phyloP scores from a whole-genome alignment of 2,113 vertebrate species.

The Chlorodrepanis virens region DNA sequence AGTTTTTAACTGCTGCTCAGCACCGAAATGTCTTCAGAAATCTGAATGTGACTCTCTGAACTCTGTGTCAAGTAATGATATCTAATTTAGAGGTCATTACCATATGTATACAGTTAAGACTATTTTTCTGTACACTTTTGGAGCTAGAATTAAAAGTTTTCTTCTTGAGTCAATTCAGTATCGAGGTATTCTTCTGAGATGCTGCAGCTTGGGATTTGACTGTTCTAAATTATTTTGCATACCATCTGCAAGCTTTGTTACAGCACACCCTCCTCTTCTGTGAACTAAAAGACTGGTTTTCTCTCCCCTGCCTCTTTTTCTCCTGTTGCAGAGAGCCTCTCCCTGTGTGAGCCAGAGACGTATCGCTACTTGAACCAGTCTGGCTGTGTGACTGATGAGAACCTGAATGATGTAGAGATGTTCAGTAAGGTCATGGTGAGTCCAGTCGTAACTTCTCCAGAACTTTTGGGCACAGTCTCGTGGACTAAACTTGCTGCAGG shows the following conservation, averaged over 20 bases:
- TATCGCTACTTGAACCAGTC: conserved; percentile 88
- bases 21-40: not conserved
- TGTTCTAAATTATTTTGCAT: not conserved
- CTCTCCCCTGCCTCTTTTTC: not conserved
- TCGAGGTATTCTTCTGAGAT: not conserved
- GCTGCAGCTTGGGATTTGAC: not conserved
- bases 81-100: not conserved
- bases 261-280: not conserved
- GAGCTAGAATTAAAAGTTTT: not conserved
- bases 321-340: conserved; percentile 77
- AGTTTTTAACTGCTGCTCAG: not conserved
- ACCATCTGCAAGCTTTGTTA: not conserved
- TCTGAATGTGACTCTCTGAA: not conserved
- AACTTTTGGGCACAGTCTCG: not conserved
- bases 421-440: conserved; percentile 90
- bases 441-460: not conserved
- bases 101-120: not conserved
- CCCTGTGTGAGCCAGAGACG: conserved; percentile 78
- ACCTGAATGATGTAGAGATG: conserved; percentile 82
- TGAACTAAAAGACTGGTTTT: not conserved
- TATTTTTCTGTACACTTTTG: not conserved
- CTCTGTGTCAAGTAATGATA: not conserved
- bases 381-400: conserved; percentile 81
- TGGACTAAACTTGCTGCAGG: not conserved
- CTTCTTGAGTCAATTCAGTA: not conserved